These are phyloP conservation scores for Scytalopus superciliaris DNA, from an alignment of 2,113 vertebrate genomes.

Conservation along the genomic window DNA sequence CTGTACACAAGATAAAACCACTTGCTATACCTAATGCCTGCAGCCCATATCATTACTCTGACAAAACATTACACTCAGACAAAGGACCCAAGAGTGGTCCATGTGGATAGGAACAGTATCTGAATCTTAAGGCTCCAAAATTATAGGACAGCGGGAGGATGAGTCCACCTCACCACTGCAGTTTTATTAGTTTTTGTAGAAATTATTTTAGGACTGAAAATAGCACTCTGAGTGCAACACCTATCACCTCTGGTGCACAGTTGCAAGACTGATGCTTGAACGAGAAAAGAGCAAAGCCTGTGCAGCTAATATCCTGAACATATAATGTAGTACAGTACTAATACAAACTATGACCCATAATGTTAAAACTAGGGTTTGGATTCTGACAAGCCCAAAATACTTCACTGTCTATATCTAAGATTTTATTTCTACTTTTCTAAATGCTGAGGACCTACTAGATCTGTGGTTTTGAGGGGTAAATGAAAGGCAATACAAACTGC, in stretches of 20 bases:
- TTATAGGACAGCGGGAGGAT: neutral
- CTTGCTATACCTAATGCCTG: neutral
- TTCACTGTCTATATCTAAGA: neutral
- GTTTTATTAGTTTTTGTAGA: neutral
- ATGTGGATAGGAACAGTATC: neutral
- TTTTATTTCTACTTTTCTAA: neutral
- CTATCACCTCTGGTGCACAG: neutral
- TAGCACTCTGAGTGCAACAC: neutral
- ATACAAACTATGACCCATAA: neutral
- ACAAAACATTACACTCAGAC: neutral
- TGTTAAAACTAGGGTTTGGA: neutral
- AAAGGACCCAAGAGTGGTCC: neutral
- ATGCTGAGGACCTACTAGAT: neutral
- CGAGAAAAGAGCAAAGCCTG: neutral
- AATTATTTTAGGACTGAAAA: neutral
- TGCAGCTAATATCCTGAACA: neutral
- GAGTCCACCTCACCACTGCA: neutral
- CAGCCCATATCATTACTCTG: neutral
- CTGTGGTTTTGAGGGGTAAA: neutral
- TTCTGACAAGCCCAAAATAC: neutral
- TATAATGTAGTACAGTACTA: neutral
- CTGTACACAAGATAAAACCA: slow-evolving; percentile 29
- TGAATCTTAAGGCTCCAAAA: neutral
- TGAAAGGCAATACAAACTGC: neutral
- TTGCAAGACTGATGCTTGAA: neutral